phyloP scores from a whole-genome alignment of 2,888 invertebrate species.

The Nasonovia ribisnigri region DNA sequence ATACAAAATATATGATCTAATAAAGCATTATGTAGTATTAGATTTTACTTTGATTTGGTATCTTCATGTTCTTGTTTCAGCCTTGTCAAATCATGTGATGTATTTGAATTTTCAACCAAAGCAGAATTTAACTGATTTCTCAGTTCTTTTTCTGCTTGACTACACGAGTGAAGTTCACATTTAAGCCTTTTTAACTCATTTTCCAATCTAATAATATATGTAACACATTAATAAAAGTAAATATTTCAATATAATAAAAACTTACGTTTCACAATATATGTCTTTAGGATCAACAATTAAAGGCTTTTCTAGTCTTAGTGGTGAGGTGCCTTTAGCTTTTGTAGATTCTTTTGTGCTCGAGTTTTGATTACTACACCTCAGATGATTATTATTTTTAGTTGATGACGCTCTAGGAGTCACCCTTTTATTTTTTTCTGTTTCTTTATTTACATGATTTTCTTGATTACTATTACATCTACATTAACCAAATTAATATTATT shows the following conservation, averaged over 20 bases:
- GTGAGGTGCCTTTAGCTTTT: slow-evolving; percentile 53
- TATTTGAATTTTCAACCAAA: slow-evolving; percentile 78
- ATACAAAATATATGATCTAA: background rate
- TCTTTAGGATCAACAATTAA: slow-evolving; percentile 60
- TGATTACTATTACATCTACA: slow-evolving; percentile 55
- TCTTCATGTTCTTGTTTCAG: slow-evolving; percentile 90
- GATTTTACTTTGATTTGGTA: slow-evolving; percentile 82
- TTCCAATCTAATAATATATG: slow-evolving; percentile 73
- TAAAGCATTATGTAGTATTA: slow-evolving; percentile 20
- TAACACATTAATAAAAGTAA: background rate
- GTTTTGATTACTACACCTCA: slow-evolving; percentile 61
- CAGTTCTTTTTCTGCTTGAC: slow-evolving; percentile 80
- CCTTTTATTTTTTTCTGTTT: slow-evolving; percentile 60
- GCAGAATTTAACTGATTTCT: slow-evolving; percentile 78
- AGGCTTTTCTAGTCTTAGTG: slow-evolving; percentile 54
- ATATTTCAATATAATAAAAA: slow-evolving; percentile 2
- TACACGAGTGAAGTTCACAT: slow-evolving; percentile 80
- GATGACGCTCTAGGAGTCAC: slow-evolving; percentile 41
- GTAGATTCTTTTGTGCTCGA: slow-evolving; percentile 44
- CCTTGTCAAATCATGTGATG: slow-evolving; percentile 80
- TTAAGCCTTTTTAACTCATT: slow-evolving; percentile 80
- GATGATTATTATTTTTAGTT: slow-evolving; percentile 60
- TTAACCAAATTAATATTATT: slow-evolving; percentile 17
- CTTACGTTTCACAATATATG: slow-evolving; percentile 62
- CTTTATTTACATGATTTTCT: slow-evolving; percentile 62